Conservation (phyloP, 2,113 vertebrate genomes). For the Fulmarus glacialis region DNA sequence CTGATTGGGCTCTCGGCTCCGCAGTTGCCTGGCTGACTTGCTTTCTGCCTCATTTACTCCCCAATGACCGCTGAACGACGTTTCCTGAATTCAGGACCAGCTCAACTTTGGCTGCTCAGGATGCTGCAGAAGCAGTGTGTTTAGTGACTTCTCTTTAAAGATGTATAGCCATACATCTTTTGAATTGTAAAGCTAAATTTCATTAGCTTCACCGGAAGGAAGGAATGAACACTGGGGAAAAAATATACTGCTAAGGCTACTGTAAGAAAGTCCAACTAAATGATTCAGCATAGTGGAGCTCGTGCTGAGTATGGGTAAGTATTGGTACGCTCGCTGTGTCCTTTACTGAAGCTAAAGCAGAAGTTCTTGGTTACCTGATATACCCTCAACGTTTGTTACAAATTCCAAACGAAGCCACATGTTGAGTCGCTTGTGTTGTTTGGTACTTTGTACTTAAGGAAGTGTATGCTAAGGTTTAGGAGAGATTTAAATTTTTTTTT, state of each 20-base stretch:
- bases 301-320: background rate
- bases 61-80: background rate
- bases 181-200: background rate
- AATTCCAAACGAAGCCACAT: background rate
- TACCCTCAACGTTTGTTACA: background rate
- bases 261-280: background rate
- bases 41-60: conserved; percentile 56
- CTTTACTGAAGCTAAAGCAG: background rate
- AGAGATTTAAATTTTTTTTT: background rate
- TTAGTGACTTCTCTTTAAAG: background rate
- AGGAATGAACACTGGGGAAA: background rate
- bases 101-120: background rate
- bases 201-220: background rate
- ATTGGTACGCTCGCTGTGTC: background rate
- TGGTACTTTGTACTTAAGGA: background rate
- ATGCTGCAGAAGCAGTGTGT: background rate
- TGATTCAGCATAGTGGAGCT: background rate
- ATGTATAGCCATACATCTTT: background rate
- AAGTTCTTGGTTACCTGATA: background rate
- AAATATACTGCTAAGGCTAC: background rate
- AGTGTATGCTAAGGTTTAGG: background rate
- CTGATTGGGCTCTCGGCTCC: background rate
- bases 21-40: background rate
- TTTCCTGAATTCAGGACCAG: background rate
- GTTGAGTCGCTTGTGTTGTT: background rate